phyloP scores from a whole-genome alignment of 2,888 invertebrate species.

The Unio delphinus region DNA sequence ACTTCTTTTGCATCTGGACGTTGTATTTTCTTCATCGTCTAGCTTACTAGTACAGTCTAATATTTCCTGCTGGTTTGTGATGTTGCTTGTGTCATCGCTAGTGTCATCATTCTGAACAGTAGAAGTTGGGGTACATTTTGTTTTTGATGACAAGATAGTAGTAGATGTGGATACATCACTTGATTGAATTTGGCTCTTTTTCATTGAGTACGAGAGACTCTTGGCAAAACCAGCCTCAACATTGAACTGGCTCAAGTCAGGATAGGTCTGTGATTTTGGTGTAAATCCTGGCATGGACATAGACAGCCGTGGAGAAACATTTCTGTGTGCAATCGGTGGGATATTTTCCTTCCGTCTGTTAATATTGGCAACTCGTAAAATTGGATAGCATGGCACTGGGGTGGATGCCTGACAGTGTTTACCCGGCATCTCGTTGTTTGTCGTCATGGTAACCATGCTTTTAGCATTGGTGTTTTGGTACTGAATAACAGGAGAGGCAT shows the following conservation, averaged over 20 bases:
- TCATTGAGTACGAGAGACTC: too few species aligned
- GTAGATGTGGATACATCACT: conserved; percentile 19
- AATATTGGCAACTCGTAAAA: conserved; percentile 5
- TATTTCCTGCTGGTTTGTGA: too few species aligned
- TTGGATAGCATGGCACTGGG: conserved; percentile 12
- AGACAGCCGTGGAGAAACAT: conserved; percentile 1
- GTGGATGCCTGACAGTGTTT: conserved; percentile 15
- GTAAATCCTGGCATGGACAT: conserved; percentile 10
- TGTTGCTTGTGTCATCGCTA: too few species aligned
- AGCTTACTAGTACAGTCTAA: too few species aligned
- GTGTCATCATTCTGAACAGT: too few species aligned
- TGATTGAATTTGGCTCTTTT: conserved; percentile 19
- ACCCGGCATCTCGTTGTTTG: conserved; percentile 1
- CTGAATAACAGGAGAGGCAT: conserved; percentile 38
- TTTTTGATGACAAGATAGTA: too few species aligned
- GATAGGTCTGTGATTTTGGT: not conserved
- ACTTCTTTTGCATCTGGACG: too few species aligned
- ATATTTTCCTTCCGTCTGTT: conserved; percentile 4
- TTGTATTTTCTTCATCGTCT: too few species aligned
- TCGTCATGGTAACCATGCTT: not conserved
- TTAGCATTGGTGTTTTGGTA: conserved; percentile 11
- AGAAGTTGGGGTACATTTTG: too few species aligned
- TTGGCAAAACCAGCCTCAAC: too few species aligned
- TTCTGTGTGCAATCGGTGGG: conserved; percentile 3
- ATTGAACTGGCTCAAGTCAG: too few species aligned